Conservation (phyloP, 1,140 invertebrate genomes). For the Drosophila bipectinata region DNA sequence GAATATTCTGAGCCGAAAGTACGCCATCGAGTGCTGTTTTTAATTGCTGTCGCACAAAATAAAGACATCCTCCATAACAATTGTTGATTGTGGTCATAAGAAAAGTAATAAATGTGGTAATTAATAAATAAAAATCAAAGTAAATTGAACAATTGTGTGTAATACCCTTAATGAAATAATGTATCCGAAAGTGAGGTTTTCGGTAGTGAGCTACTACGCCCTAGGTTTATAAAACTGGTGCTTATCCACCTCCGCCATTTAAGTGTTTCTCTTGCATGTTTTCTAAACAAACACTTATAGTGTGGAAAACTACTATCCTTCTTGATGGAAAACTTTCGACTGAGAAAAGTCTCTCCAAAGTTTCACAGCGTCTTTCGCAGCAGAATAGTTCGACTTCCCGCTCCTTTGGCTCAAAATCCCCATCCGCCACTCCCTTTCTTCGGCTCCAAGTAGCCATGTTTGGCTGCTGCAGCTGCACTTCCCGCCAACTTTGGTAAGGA, state of each 20-base stretch:
- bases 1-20: conserved; percentile 36
- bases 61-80: conserved; percentile 12
- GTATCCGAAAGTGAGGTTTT: too few relatives aligned
- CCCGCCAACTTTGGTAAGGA: conserved; percentile 58
- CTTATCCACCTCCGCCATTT: too few relatives aligned
- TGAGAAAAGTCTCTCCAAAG: conserved; percentile 31
- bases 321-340: conserved; percentile 47
- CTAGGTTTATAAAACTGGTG: too few relatives aligned
- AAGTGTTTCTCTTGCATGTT: background rate
- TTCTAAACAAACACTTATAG: background rate
- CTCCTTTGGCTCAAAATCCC: background rate
- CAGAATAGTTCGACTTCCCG: conserved; percentile 21
- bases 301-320: conserved; percentile 17
- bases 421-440: conserved; percentile 11
- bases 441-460: conserved; percentile 33
- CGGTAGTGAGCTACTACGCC: too few relatives aligned
- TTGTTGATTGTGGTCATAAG: conserved; percentile 23
- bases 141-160: background rate
- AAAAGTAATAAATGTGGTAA: background rate
- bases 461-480: conserved; percentile 35
- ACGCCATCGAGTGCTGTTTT: conserved; percentile 53
- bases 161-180: too few relatives aligned
- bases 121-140: background rate
- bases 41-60: conserved; percentile 63
- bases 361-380: conserved; percentile 10